These are phyloP conservation scores for Lasius platythorax DNA, from an alignment of 2,888 invertebrate species.

Conservation along the genomic window DNA sequence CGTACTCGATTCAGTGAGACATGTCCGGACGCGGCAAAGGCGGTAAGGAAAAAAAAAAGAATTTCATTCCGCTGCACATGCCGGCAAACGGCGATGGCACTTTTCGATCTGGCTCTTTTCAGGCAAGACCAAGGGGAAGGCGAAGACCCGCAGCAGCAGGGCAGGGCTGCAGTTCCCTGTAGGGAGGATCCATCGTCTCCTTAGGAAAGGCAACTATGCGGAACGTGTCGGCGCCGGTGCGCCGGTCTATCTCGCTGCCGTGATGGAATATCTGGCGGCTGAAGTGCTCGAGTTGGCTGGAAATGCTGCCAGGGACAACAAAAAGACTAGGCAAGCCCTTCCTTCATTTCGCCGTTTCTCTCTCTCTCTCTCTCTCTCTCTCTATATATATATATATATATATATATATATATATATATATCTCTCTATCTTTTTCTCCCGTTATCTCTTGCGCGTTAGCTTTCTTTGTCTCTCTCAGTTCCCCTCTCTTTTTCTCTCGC, in stretches of 20 bases:
- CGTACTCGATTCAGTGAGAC: conserved; percentile 21
- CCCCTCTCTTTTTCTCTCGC: neutral
- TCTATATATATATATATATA: neutral
- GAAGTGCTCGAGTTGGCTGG: conserved; percentile 90
- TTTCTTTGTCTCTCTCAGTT: neutral
- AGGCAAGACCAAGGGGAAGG: conserved; percentile 81
- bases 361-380: neutral
- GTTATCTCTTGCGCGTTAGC: neutral
- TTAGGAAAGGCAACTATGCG: conserved; percentile 89
- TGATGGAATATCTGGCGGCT: conserved; percentile 89
- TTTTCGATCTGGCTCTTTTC: conserved; percentile 5
- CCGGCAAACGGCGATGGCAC: neutral
- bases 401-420: too few relatives aligned
- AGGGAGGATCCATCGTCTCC: conserved; percentile 87
- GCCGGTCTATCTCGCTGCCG: conserved; percentile 87
- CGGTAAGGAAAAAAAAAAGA: conserved; percentile 68
- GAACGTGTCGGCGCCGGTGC: conserved; percentile 88
- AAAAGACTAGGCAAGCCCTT: conserved; percentile 86
- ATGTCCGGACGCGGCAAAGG: conserved; percentile 82
- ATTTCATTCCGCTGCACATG: neutral
- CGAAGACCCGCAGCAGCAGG: conserved; percentile 86
- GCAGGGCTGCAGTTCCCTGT: conserved; percentile 88
- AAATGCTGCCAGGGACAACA: conserved; percentile 89
- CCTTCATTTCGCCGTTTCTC: neutral
- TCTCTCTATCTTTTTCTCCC: neutral